A percentile compares a stretch with the other conserved stretches of the same genome.
These are phyloP conservation scores for Philopotamus ludificatus DNA, from an alignment of 1,140 invertebrate genomes.

Conservation along the genomic window DNA sequence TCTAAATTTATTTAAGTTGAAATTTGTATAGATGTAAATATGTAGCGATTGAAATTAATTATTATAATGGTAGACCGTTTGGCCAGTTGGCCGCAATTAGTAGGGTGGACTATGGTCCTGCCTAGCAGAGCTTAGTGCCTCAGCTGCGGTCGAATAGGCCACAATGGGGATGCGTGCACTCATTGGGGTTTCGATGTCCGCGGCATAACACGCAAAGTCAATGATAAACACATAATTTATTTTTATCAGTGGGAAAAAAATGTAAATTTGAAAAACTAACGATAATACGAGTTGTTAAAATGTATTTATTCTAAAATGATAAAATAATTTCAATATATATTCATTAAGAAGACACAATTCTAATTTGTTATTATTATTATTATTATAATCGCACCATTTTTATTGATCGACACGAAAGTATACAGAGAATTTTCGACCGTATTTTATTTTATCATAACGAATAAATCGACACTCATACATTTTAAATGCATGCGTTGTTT, in stretches of 20 bases:
- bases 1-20: slow-evolving; percentile 43
- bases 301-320: no score
- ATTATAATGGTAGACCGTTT: slow-evolving; percentile 32
- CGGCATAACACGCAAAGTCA: slow-evolving; percentile 35
- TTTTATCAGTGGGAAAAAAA: background rate
- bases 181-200: slow-evolving; percentile 3
- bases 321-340: no score
- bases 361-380: no score
- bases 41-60: slow-evolving; percentile 36
- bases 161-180: background rate
- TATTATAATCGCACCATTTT: no score
- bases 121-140: slow-evolving; percentile 40
- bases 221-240: slow-evolving; percentile 4
- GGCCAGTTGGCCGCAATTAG: slow-evolving; percentile 33
- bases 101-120: slow-evolving; percentile 20
- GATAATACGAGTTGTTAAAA: no score
- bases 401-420: no score
- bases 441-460: no score
- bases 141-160: background rate
- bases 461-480: no score
- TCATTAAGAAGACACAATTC: no score
- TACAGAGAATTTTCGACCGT: no score
- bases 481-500: background rate
- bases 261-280: background rate
- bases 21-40: slow-evolving; percentile 42